Conservation (phyloP, 2,113 vertebrate species). For the Ciconia maguari region DNA sequence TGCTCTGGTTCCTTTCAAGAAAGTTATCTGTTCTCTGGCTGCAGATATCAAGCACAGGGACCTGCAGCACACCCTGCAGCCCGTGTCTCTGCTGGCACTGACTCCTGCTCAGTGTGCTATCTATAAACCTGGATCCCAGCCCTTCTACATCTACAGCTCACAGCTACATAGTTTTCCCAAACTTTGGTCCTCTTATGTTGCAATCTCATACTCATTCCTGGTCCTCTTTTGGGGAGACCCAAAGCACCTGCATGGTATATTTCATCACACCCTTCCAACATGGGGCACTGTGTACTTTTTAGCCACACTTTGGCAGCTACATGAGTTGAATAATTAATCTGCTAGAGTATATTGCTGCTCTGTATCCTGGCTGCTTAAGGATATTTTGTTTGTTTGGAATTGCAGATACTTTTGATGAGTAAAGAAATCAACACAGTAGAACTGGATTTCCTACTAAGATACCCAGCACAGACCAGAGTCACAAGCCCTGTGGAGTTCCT, state of each 20-base stretch:
- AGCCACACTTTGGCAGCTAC: background rate
- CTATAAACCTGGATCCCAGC: background rate
- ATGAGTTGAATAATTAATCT: background rate
- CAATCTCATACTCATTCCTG: background rate
- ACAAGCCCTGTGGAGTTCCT: conserved; percentile 91
- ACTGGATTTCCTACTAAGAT: conserved; percentile 92
- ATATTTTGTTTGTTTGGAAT: background rate
- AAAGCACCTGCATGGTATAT: background rate
- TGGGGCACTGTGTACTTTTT: background rate
- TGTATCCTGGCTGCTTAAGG: background rate
- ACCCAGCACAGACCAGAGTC: conserved; percentile 79
- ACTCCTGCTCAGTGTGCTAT: background rate
- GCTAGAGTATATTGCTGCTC: background rate
- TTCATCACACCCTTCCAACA: background rate
- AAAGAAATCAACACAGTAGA: conserved; percentile 83
- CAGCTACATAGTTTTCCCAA: background rate
- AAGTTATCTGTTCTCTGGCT: background rate
- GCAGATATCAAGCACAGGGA: background rate
- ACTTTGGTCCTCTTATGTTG: background rate
- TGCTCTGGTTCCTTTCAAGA: background rate
- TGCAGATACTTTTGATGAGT: conserved; percentile 88
- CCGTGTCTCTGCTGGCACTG: background rate
- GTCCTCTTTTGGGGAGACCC: background rate
- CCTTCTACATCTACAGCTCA: background rate
- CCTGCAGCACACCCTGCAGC: background rate